Evolutionary conservation across 2,113 vertebrate species (phyloP).

Genomic region (Elephas maximus): DNA sequence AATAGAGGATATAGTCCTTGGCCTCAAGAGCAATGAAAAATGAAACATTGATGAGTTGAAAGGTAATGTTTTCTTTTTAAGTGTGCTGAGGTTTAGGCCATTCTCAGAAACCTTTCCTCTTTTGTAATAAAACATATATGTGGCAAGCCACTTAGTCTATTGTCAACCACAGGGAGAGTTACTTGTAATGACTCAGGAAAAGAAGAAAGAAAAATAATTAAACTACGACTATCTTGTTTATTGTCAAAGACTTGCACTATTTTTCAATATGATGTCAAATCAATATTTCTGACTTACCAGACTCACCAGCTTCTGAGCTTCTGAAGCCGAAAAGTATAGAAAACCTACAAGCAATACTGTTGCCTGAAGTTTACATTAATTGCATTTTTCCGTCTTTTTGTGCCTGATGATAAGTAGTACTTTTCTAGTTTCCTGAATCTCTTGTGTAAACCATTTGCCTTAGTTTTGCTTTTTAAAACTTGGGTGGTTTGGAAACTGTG

Average conservation of each 20-base stretch:
- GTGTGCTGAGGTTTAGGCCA: neutral
- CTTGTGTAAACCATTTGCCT: too few relatives aligned
- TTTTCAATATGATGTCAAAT: neutral
- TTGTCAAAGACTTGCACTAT: neutral
- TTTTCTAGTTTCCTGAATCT: neutral
- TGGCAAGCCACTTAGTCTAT: neutral
- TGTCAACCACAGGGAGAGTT: neutral
- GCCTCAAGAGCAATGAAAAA: neutral
- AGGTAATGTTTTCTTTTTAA: neutral
- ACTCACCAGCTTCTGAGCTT: neutral
- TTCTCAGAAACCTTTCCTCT: neutral
- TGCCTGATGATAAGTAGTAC: neutral
- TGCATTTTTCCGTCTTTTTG: neutral
- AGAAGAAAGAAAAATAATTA: neutral
- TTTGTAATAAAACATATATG: neutral
- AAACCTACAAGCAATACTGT: neutral
- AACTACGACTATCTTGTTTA: neutral
- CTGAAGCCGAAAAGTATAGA: neutral
- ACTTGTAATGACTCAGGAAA: neutral
- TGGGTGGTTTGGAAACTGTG: neutral
- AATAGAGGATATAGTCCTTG: neutral
- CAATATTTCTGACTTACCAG: neutral
- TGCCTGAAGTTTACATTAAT: neutral
- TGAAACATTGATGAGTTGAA: neutral
- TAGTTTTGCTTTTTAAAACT: neutral